Base-by-base conservation (phyloP, 2,113 vertebrate species). In the Mionectes macconnelli region DNA sequence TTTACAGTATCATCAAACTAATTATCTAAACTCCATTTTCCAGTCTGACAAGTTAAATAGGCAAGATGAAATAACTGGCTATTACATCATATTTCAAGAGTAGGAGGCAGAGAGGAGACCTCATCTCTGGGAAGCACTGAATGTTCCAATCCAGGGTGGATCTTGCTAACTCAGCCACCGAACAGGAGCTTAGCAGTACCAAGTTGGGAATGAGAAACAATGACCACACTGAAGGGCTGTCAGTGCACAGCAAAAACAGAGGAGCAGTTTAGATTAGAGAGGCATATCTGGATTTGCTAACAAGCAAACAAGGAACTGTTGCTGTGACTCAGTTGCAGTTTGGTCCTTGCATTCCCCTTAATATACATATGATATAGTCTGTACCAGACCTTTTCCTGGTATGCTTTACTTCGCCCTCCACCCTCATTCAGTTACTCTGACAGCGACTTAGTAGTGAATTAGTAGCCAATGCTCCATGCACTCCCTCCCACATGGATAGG, bases 371-470 rank as follows among this genome's bases (percentile, higher is more conserved):
- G 94, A 96, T 33, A 67, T 55, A 68, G 89, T 91, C 72, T 81
- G 87, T 96, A 92, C 93, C 93, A 96, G 74, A 44, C 77, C 70
- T 93, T 73, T 89, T 91, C 93, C 78, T 93, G 91, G 94, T 91
- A 93, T 77, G 37, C 2, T 6, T 60, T 49, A 47, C 56, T 89
- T 75, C 69, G 56, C 66, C 21, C 59, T 93, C 84, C 74, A 62
- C 28, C 44, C 74, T 57, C 3, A 0, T 85, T 70, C 57, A 87
- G 87, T 78, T 94, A 91, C 30, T 63, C 87, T 76, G 53, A 30
- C 74, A 79, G 62, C 23, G 59, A 87, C 66, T 22, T 47, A 82
- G 66, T 22, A 84, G 62, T 25, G 59, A 87, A 69, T 22, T 47
- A 82, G 66, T 22, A 84, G 73, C 37, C 84, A 82, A 28, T 1